Conservation (phyloP, 2,888 invertebrate species). For the Calephelis perditalis region DNA sequence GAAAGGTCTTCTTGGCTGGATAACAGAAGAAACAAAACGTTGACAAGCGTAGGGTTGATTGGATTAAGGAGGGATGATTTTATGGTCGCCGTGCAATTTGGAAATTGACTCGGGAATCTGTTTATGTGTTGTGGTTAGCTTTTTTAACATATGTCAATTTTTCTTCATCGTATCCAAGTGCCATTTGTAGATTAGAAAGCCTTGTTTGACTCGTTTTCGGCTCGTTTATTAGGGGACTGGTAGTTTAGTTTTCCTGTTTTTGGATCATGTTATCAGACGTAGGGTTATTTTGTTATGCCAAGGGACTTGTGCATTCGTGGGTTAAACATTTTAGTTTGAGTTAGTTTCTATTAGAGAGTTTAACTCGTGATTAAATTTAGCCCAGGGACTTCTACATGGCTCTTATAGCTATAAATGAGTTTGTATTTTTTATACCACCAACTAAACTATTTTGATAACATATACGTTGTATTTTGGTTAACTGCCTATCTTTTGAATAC, state of each 20-base stretch:
- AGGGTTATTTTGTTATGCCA: no score
- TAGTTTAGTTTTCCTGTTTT: neutral
- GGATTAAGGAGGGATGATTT: slow-evolving; percentile 76
- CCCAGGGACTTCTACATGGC: no score
- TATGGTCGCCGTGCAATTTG: slow-evolving; percentile 71
- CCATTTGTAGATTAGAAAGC: slow-evolving; percentile 37
- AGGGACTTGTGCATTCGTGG: no score
- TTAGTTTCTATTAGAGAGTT: no score
- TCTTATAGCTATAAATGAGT: no score
- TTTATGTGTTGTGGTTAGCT: slow-evolving; percentile 57
- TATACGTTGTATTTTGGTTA: no score
- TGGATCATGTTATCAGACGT: no score
- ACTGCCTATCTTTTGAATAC: no score
- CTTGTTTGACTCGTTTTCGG: slow-evolving; percentile 44
- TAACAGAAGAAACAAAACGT: slow-evolving; percentile 72
- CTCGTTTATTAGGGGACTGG: neutral
- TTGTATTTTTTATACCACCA: no score
- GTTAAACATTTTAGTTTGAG: no score
- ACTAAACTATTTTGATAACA: no score
- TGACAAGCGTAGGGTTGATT: slow-evolving; percentile 74
- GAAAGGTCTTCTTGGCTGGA: slow-evolving; percentile 46
- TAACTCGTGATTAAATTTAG: no score
- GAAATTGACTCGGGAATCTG: slow-evolving; percentile 74
- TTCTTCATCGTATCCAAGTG: slow-evolving; percentile 39
- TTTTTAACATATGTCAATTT: slow-evolving; percentile 60